Evolutionary conservation across 2,797 vertebrate genomes (phyloP).

Genomic region (Microctenopoma steveboyesi): DNA sequence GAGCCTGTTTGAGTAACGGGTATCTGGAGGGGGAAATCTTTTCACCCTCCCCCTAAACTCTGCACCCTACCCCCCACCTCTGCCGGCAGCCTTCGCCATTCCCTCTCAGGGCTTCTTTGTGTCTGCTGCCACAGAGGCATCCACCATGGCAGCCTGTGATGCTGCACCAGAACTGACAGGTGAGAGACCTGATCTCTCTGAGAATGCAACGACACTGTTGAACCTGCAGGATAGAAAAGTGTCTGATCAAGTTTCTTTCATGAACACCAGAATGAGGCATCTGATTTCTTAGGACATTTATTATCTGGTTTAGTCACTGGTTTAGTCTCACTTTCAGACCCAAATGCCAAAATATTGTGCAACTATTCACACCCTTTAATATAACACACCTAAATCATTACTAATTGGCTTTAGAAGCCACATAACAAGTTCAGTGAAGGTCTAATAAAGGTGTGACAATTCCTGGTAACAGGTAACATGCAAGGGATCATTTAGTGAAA

Average conservation of each 20-base stretch:
- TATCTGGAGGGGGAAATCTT: constrained; percentile 67
- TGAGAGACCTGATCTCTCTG: constrained; percentile 30
- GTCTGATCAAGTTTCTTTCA: not conserved
- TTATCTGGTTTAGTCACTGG: not conserved
- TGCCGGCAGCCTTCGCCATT: constrained; percentile 47
- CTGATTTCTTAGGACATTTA: not conserved
- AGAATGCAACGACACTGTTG: constrained; percentile 13
- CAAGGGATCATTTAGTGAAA: not conserved
- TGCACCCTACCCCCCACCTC: constrained; percentile 58
- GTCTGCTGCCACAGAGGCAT: constrained; percentile 61
- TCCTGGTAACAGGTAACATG: not conserved
- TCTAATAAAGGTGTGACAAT: constrained; percentile 13
- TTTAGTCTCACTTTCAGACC: not conserved
- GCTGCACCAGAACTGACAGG: constrained; percentile 26
- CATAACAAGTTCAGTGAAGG: constrained; percentile 9
- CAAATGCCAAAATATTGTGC: not conserved
- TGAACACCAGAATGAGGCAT: not conserved
- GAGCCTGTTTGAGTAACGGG: constrained; percentile 62
- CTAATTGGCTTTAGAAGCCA: constrained; percentile 14
- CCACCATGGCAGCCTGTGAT: constrained; percentile 37
- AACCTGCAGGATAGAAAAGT: not conserved
- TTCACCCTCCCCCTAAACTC: constrained; percentile 61
- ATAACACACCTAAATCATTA: constrained; percentile 1
- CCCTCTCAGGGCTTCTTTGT: constrained; percentile 65
- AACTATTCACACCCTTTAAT: not conserved